phyloP scores from a whole-genome alignment of 1,140 invertebrate genomes.

The Drosophila auraria region DNA sequence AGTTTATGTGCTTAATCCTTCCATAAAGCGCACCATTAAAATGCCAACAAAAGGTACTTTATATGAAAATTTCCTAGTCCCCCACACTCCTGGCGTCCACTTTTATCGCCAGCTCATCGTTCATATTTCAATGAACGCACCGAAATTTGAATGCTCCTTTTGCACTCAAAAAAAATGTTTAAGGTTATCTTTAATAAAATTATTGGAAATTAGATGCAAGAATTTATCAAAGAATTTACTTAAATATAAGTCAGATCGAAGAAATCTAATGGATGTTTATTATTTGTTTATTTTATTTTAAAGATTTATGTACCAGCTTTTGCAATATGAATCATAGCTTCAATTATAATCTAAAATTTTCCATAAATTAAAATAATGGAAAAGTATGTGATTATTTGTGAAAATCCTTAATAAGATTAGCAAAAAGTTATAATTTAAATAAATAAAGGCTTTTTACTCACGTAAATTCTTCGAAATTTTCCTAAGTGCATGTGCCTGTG shows the following conservation, averaged over 20 bases:
- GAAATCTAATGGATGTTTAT: too few species aligned
- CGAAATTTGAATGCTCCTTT: conserved; percentile 71
- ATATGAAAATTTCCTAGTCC: conserved; percentile 77
- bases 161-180: neutral
- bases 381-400: too few species aligned
- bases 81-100: conserved; percentile 39
- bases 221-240: too few species aligned
- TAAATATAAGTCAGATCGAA: too few species aligned
- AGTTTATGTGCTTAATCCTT: conserved; percentile 84
- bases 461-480: neutral
- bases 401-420: too few species aligned
- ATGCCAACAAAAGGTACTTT: conserved; percentile 84
- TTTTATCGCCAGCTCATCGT: conserved; percentile 70
- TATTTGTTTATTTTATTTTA: too few species aligned
- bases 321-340: too few species aligned
- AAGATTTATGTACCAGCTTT: too few species aligned
- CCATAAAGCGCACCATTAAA: conserved; percentile 82
- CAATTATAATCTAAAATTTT: too few species aligned
- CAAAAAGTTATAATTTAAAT: too few species aligned
- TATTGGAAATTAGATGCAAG: neutral
- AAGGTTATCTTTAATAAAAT: neutral
- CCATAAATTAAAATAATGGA: too few species aligned
- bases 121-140: conserved; percentile 81
- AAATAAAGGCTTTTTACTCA: too few species aligned
- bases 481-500: conserved; percentile 10